These are phyloP conservation scores for Eublepharis macularius DNA, from an alignment of 2,113 vertebrate species.

Conservation along the genomic window DNA sequence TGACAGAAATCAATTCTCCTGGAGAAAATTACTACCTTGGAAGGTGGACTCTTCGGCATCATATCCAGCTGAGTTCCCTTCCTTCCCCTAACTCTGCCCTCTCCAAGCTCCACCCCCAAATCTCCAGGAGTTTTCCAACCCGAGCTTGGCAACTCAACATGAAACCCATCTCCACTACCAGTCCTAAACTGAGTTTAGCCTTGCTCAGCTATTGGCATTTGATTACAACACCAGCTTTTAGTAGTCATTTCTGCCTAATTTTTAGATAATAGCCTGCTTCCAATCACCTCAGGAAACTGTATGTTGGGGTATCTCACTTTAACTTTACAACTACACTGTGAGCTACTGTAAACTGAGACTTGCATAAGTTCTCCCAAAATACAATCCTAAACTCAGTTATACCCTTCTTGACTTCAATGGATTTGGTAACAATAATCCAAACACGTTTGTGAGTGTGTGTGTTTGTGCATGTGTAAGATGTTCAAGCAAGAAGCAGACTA, in stretches of 20 bases:
- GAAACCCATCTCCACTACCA: too few species aligned
- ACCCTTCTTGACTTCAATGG: too few species aligned
- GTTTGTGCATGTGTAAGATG: background rate
- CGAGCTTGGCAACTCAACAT: too few species aligned
- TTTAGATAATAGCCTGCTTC: background rate
- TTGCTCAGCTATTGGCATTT: background rate
- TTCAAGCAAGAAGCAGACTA: background rate
- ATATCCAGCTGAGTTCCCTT: too few species aligned
- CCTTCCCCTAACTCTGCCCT: too few species aligned
- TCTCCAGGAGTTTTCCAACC: too few species aligned
- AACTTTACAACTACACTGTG: background rate
- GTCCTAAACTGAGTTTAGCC: background rate
- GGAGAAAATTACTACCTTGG: too few species aligned
- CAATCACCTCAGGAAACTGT: background rate
- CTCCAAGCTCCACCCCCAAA: too few species aligned
- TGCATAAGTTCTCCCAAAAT: background rate
- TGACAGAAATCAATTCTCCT: too few species aligned
- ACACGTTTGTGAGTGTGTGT: background rate
- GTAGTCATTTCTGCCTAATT: background rate
- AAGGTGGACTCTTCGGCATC: too few species aligned
- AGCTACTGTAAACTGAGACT: background rate
- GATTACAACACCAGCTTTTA: background rate
- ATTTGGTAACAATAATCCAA: background rate
- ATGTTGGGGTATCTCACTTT: background rate
- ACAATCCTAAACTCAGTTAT: too few species aligned